Percentiles rank a stretch among this genome's conserved stretches.
Evolutionary conservation across 2,113 vertebrate genomes (phyloP).

Genomic region (Odocoileus virginianus): DNA sequence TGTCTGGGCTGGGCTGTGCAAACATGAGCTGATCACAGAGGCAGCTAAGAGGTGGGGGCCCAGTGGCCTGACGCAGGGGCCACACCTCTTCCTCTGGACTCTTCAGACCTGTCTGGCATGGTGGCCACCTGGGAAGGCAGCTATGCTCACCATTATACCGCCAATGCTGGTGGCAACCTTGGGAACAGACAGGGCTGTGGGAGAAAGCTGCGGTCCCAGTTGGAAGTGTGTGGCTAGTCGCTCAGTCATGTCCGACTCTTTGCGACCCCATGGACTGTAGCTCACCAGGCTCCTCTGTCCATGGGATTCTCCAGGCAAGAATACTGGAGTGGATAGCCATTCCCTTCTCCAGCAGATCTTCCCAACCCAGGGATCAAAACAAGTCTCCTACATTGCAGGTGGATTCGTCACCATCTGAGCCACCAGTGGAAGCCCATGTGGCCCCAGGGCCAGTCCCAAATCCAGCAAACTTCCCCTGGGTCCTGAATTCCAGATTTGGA

Average conservation of each 20-base stretch:
- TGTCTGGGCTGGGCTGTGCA: background rate
- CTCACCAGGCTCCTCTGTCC: background rate
- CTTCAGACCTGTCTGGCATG: background rate
- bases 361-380: background rate
- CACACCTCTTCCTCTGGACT: background rate
- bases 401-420: background rate
- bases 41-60: background rate
- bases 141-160: background rate
- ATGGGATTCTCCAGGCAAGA: background rate
- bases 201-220: background rate
- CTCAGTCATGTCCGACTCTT: background rate
- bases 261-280: background rate
- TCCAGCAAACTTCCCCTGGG: background rate
- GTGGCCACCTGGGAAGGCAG: background rate
- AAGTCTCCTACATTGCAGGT: background rate
- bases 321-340: background rate
- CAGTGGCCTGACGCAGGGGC: rapidly evolving
- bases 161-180: background rate
- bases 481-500: background rate
- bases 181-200: background rate
- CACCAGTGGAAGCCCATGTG: background rate
- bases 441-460: background rate
- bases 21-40: background rate
- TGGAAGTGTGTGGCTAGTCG: background rate
- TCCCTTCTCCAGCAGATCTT: background rate